Percentiles rank a stretch among this genome's conserved stretches.
These are phyloP conservation scores for Hirundo rustica DNA, from an alignment of 2,797 vertebrate genomes.

Conservation along the genomic window DNA sequence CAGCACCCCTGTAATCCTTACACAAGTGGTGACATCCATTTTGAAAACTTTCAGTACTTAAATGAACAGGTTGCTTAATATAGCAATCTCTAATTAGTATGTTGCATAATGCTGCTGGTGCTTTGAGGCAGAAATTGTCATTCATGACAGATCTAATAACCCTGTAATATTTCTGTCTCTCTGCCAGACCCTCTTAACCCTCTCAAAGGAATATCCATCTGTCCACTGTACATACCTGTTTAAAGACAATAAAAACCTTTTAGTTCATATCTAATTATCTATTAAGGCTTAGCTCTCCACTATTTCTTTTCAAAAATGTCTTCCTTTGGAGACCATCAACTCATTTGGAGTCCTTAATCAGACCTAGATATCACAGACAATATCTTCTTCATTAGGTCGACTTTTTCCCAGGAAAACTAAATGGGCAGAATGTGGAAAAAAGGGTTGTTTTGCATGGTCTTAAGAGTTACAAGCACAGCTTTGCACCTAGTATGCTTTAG, in stretches of 20 bases:
- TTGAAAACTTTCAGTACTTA: conserved; percentile 3
- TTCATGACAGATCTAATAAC: background rate
- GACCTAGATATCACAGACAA: background rate
- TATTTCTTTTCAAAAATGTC: background rate
- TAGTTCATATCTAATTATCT: background rate
- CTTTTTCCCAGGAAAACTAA: background rate
- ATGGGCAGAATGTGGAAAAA: background rate
- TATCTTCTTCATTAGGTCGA: background rate
- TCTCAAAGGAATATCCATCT: background rate
- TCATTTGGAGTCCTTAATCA: background rate
- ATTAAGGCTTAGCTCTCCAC: background rate
- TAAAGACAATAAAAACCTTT: background rate
- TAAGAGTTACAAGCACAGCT: background rate
- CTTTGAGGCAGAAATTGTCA: conserved; percentile 22
- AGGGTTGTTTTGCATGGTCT: background rate
- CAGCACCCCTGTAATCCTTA: background rate
- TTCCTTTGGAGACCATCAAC: background rate
- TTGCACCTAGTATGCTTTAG: background rate
- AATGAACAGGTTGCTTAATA: conserved; percentile 16
- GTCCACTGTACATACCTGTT: background rate
- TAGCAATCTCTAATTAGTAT: background rate
- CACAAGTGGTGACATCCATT: background rate
- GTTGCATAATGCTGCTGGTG: conserved; percentile 13
- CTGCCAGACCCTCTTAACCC: background rate
- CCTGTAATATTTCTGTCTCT: background rate